Evolutionary conservation across 2,797 vertebrate species (phyloP).

Genomic region (Liasis olivaceus): DNA sequence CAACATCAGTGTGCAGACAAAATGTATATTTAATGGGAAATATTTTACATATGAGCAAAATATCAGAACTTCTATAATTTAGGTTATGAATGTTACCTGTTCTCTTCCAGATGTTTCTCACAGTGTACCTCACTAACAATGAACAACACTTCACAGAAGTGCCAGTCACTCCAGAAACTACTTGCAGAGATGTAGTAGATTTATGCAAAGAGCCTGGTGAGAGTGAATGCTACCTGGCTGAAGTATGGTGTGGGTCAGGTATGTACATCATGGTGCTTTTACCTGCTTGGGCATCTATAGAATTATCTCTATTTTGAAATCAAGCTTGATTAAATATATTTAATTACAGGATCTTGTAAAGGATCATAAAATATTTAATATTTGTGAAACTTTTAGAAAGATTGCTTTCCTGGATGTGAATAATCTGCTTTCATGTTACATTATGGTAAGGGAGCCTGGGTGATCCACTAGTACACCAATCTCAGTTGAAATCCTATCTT

Average conservation of each 20-base stretch:
- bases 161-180: conserved; percentile 91
- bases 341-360: neutral
- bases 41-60: neutral
- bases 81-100: conserved; percentile 10
- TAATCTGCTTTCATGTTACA: neutral
- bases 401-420: neutral
- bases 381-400: neutral
- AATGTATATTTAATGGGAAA: neutral
- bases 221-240: conserved; percentile 88
- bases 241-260: conserved; percentile 96
- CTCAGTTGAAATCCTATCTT: neutral
- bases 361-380: neutral
- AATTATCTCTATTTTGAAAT: neutral
- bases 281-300: fast-evolving
- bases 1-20: fast-evolving
- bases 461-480: neutral
- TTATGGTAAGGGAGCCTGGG: neutral
- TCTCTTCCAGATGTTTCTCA: conserved; percentile 91
- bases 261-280: conserved; percentile 11
- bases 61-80: neutral
- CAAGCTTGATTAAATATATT: neutral
- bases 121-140: conserved; percentile 97
- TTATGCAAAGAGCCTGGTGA: conserved; percentile 96
- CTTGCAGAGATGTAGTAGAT: conserved; percentile 93
- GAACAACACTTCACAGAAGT: conserved; percentile 99